Base-by-base conservation (phyloP, 2,113 vertebrate species). In the Recurvirostra avosetta region DNA sequence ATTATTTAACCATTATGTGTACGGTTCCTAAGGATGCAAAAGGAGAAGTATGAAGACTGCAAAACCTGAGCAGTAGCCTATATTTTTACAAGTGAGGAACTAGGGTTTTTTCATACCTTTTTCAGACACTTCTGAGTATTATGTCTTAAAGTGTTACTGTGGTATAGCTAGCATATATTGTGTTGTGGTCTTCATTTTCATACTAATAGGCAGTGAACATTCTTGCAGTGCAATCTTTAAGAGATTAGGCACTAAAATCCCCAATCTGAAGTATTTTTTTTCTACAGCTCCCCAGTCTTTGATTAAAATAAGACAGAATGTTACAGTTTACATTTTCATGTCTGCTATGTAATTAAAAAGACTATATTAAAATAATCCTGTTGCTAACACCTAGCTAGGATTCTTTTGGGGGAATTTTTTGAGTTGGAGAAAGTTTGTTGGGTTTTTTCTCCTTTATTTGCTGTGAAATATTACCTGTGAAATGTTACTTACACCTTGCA, bases 1-100 rank as follows among this genome's bases (percentile, higher is more conserved):
- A 1, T 67, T 61, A 58, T 40, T 15, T 68, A 65, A 12, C 36
- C 18, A 8, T 67, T 61, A 22, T 0, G 0, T 27, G 50, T 38
- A 5, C 25, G 8, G 22, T 47, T 71, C 18, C 22, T 86, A 20
- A 50, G 73, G 50, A 26, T 67, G 68, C 32, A 70, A 12, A 74
- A 80, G 55, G 30, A 40, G 3, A 12, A n/a, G 26, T 9, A 5
- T 30, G 27, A 43, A 75, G 38, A 22, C 38, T 18, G 41, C 29
- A 66, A 41, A 80, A 87, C 52, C 43, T 26, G 29, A 87, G 20
- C 32, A 74, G 76, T 50, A 84, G 47, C 73, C 18, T 67, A 1
- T 40, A 12, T 84, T 94, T 94, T 72, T 58, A 23, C 9, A 41
- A 14, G 11, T 4, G 18, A 45, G n/a, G 40, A 78, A 38, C 19